Conservation (phyloP, 2,113 vertebrate genomes). For the Cnemophilus loriae region DNA sequence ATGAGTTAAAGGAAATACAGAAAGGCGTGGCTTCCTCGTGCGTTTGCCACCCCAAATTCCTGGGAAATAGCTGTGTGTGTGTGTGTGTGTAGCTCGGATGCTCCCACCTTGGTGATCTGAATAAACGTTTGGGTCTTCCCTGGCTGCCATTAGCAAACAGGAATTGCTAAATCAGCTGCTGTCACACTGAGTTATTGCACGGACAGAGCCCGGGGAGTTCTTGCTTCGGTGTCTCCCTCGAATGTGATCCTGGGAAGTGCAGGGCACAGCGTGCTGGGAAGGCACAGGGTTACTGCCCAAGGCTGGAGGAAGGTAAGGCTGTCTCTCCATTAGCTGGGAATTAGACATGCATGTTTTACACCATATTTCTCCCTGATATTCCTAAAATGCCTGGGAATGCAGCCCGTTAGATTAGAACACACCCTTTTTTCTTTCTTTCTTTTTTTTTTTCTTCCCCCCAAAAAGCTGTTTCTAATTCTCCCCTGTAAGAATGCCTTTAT, state of each 20-base stretch:
- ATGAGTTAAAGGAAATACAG: not conserved
- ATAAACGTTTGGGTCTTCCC: not conserved
- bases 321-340: not conserved
- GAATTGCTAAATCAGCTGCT: not conserved
- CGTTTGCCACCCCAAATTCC: not conserved
- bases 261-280: not conserved
- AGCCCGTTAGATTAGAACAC: not conserved
- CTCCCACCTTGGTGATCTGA: not conserved
- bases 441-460: accelerated
- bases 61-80: not conserved
- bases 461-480: slow-evolving; percentile 32
- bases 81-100: not conserved
- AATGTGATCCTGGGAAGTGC: not conserved
- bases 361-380: not conserved
- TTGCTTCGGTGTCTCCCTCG: not conserved
- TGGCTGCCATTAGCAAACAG: not conserved
- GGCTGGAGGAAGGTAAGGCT: not conserved
- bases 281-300: not conserved
- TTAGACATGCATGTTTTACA: not conserved
- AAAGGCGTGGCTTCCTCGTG: not conserved
- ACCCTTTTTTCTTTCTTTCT: not conserved
- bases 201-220: not conserved
- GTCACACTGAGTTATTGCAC: not conserved
- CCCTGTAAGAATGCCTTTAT: slow-evolving; percentile 21
- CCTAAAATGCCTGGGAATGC: not conserved